Percentiles rank a stretch among this genome's conserved stretches.
Conservation (phyloP, 2,113 vertebrate species). For the Amblyornis subalaris region DNA sequence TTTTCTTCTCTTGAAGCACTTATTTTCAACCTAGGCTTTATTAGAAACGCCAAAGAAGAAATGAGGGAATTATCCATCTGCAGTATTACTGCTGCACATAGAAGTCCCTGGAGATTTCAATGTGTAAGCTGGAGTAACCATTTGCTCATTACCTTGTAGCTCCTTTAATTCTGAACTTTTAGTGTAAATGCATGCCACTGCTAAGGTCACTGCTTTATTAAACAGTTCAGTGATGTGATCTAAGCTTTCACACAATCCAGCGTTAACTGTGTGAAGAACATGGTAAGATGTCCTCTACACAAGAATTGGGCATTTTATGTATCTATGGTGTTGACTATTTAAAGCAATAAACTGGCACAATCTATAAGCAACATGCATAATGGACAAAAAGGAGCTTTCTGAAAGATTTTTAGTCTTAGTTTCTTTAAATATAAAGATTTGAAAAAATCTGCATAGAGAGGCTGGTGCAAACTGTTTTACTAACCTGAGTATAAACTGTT, state of each 20-base stretch:
- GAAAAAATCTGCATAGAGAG: not conserved
- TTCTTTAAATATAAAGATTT: not conserved
- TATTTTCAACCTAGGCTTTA: constrained; percentile 35
- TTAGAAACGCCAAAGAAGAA: constrained; percentile 14
- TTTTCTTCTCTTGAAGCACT: not conserved
- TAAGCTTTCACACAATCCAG: not conserved
- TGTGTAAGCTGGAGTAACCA: not conserved
- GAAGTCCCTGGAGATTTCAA: not conserved
- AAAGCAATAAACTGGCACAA: not conserved
- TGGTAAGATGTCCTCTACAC: not conserved
- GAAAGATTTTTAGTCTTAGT: not conserved
- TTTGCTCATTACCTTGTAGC: not conserved
- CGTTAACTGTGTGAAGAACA: not conserved
- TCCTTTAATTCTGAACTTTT: constrained; percentile 5
- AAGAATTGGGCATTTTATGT: not conserved
- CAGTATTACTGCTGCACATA: not conserved
- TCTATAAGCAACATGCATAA: not conserved
- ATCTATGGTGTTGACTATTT: not conserved
- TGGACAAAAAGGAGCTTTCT: not conserved
- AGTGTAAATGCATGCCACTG: not conserved
- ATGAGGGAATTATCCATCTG: not conserved
- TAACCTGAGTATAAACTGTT: not conserved
- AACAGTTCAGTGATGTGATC: not conserved
- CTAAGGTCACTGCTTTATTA: constrained; percentile 15
- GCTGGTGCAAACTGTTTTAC: not conserved